Evolutionary conservation across 2,797 vertebrate species (phyloP).

Genomic region (Crocodylus rhombifer): DNA sequence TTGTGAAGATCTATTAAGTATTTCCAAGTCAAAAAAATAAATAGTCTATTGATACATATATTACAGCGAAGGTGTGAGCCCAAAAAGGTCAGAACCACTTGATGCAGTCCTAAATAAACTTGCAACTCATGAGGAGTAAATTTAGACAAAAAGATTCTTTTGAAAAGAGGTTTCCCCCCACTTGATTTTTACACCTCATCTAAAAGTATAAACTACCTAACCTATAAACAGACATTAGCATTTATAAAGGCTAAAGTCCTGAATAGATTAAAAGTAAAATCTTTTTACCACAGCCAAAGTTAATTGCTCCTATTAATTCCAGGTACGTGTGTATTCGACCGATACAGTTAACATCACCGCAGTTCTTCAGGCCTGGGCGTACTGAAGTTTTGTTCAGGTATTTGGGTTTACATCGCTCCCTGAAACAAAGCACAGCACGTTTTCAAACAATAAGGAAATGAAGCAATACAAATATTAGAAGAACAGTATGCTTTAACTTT

Average conservation of each 20-base stretch:
- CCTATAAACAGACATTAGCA: not conserved
- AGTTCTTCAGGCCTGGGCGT: constrained; percentile 97
- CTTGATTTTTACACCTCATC: not conserved
- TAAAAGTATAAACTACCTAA: not conserved
- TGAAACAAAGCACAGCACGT: constrained; percentile 72
- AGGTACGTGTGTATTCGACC: constrained; percentile 97
- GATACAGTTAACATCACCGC: constrained; percentile 98
- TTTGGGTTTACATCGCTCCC: constrained; percentile 92
- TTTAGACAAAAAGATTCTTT: not conserved
- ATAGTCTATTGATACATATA: not conserved
- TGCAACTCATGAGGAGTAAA: not conserved
- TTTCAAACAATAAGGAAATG: not conserved
- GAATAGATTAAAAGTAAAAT: not conserved
- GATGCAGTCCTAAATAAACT: not conserved
- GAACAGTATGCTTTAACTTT: not conserved
- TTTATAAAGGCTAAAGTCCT: not conserved
- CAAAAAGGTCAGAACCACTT: accelerated
- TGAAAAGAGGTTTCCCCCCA: not conserved
- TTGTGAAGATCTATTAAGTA: not conserved
- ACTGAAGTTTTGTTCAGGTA: constrained; percentile 99
- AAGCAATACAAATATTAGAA: constrained; percentile 2
- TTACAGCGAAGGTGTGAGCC: not conserved
- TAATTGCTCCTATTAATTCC: constrained; percentile 96
- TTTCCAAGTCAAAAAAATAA: too few species aligned
- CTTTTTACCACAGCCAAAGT: constrained; percentile 94